phyloP scores from a whole-genome alignment of 2,888 invertebrate species.

The Lepeophtheirus nordmannii region DNA sequence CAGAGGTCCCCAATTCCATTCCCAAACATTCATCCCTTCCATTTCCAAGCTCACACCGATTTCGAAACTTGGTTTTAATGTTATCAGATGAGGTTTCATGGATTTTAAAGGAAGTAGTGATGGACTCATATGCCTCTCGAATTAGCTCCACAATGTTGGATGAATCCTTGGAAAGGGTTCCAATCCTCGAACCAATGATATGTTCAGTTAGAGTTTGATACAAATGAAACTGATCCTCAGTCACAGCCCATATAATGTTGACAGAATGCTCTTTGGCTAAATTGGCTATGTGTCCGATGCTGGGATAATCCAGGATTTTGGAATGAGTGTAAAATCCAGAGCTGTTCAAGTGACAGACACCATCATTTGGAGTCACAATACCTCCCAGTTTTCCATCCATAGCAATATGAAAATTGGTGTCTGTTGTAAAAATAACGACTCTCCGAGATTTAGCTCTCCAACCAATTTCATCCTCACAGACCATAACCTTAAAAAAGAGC shows the following conservation, averaged over 20 bases:
- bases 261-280: constrained; percentile 20
- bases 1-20: constrained; percentile 11
- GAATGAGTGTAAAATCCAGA: constrained; percentile 33
- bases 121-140: constrained; percentile 1
- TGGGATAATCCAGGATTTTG: constrained; percentile 39
- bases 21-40: not conserved
- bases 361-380: constrained; percentile 35
- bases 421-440: constrained; percentile 42
- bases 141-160: constrained; percentile 20
- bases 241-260: constrained; percentile 20
- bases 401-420: constrained; percentile 43
- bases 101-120: constrained; percentile 11
- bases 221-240: constrained; percentile 1
- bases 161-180: constrained; percentile 5
- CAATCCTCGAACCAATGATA: constrained; percentile 3
- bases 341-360: constrained; percentile 35
- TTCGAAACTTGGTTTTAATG: constrained; percentile 2
- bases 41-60: not conserved
- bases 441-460: constrained; percentile 41
- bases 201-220: constrained; percentile 5
- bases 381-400: constrained; percentile 39
- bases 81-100: not conserved
- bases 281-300: constrained; percentile 38
- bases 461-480: constrained; percentile 36
- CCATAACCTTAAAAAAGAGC: constrained; percentile 4